Percentiles rank a stretch among this genome's conserved stretches.
Evolutionary conservation across 1,140 invertebrate genomes (phyloP).

Genomic region (Temnothorax longispinosus): DNA sequence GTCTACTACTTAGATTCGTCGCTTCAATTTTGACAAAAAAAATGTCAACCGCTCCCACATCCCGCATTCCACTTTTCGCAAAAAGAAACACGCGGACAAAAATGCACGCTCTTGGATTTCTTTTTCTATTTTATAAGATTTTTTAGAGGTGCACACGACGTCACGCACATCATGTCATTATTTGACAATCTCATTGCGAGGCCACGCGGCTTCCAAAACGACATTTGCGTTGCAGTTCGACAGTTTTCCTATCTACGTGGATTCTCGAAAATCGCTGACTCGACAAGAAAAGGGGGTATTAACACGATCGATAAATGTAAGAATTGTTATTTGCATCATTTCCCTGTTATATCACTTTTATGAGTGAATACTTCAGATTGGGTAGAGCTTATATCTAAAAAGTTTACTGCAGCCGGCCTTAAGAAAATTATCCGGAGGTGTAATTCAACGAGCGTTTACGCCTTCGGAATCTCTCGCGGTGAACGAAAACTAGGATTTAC

Average conservation of each 20-base stretch:
- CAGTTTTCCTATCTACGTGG: neutral
- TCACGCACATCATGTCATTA: neutral
- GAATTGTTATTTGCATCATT: constrained; percentile 3
- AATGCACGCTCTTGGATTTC: neutral
- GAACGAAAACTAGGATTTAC: constrained; percentile 31
- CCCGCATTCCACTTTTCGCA: constrained; percentile 63
- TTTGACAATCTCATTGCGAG: neutral
- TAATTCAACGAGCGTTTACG: constrained; percentile 62
- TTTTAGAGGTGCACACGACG: too few relatives aligned
- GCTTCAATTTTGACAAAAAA: constrained; percentile 75
- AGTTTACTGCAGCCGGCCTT: constrained; percentile 25
- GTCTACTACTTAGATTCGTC: constrained; percentile 80
- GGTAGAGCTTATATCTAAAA: constrained; percentile 9
- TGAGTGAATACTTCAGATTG: neutral
- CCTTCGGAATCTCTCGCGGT: constrained; percentile 47
- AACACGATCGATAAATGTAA: constrained; percentile 8
- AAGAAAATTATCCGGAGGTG: constrained; percentile 27
- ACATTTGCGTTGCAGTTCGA: neutral
- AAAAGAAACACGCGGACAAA: constrained; percentile 5
- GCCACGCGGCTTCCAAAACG: neutral
- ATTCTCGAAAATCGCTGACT: neutral
- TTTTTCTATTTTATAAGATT: neutral
- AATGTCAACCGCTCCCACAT: constrained; percentile 67
- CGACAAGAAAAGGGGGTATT: neutral
- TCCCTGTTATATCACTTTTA: neutral